Conservation (phyloP, 1,140 invertebrate species). For the Schlechtendalia chinensis region DNA sequence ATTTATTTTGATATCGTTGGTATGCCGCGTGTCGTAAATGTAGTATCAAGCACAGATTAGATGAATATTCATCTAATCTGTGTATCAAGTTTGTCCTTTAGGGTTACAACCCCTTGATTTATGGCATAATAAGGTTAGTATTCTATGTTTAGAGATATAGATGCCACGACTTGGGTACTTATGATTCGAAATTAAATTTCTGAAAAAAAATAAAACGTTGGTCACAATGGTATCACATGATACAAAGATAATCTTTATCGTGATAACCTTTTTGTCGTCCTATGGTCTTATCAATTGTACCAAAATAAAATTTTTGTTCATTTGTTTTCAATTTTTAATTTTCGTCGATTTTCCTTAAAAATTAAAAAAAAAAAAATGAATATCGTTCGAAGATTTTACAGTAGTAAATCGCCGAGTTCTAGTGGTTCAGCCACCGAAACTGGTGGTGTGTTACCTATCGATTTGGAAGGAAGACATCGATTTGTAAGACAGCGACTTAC, state of each 20-base stretch:
- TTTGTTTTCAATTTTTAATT: background rate
- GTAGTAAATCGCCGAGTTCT: background rate
- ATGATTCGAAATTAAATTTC: too few relatives aligned
- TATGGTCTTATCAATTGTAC: background rate
- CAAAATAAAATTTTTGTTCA: background rate
- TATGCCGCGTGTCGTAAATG: too few relatives aligned
- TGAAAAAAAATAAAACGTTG: background rate
- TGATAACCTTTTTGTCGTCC: constrained; percentile 16
- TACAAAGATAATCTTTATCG: background rate
- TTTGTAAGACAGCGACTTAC: constrained; percentile 72
- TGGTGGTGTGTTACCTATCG: constrained; percentile 68
- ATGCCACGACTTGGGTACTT: too few relatives aligned
- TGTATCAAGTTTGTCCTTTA: too few relatives aligned
- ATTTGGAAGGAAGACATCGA: constrained; percentile 70
- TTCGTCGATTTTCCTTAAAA: background rate
- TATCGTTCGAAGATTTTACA: constrained; percentile 26
- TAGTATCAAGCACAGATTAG: too few relatives aligned
- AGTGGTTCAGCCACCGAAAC: constrained; percentile 57
- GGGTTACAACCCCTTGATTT: too few relatives aligned
- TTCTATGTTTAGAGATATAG: too few relatives aligned
- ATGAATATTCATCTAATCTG: too few relatives aligned
- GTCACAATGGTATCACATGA: constrained; percentile 7
- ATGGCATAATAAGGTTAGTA: too few relatives aligned
- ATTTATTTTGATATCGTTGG: too few relatives aligned
- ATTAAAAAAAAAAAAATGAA: constrained; percentile 25